These are phyloP conservation scores for Agonopterix subpropinquella DNA, from an alignment of 2,888 invertebrate species.

Conservation along the genomic window DNA sequence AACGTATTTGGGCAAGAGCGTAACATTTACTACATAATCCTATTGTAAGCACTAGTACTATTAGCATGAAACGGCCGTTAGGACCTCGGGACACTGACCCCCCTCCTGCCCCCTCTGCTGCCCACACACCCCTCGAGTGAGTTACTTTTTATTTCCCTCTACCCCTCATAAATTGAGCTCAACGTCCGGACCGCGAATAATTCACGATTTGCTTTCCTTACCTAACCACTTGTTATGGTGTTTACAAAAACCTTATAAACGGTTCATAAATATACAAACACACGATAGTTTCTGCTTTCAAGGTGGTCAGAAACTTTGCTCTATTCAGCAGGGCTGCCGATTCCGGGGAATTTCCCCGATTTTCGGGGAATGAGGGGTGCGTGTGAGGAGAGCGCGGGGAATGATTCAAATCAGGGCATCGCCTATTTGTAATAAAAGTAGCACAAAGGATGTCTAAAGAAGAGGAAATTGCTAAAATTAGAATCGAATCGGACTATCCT, in stretches of 20 bases:
- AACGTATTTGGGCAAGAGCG: conserved; percentile 6
- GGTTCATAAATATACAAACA: not conserved
- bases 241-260: conserved; percentile 10
- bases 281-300: not conserved
- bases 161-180: conserved; percentile 41
- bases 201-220: conserved; percentile 21
- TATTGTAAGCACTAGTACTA: conserved; percentile 50
- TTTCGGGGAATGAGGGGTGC: too few species aligned
- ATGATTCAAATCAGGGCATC: too few species aligned
- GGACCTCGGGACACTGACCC: not conserved
- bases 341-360: too few species aligned
- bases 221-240: conserved; percentile 19
- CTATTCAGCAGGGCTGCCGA: too few species aligned
- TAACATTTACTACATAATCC: conserved; percentile 43
- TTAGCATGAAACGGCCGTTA: conserved; percentile 51
- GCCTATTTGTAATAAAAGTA: too few species aligned
- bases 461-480: too few species aligned
- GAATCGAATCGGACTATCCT: too few species aligned
- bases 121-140: conserved; percentile 27
- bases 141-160: conserved; percentile 39
- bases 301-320: not conserved
- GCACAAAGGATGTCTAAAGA: too few species aligned
- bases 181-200: conserved; percentile 33
- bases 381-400: too few species aligned
- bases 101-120: conserved; percentile 35